Conservation (phyloP, 2,113 vertebrate species). For the Macquaria ambigua region DNA sequence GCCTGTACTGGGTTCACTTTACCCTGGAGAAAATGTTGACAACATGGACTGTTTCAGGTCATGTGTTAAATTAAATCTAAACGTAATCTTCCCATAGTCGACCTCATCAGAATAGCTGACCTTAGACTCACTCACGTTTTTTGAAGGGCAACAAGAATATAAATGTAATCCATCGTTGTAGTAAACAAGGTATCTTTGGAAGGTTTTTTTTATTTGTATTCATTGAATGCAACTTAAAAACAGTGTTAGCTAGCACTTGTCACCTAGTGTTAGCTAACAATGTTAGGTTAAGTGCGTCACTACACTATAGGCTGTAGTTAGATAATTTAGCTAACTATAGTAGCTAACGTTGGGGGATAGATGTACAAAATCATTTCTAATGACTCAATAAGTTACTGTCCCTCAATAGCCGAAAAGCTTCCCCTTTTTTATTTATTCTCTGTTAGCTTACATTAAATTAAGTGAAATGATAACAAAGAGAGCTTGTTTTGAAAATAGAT, state of each 20-base stretch:
- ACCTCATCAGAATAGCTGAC: not conserved
- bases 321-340: not conserved
- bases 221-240: not conserved
- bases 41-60: no score
- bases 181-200: not conserved
- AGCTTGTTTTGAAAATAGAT: no score
- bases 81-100: no score
- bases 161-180: no score
- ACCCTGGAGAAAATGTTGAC: no score
- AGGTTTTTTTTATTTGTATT: not conserved
- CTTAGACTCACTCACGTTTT: not conserved
- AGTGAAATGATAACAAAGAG: not conserved
- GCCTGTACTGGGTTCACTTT: no score
- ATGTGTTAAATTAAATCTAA: no score
- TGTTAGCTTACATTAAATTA: not conserved
- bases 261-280: not conserved
- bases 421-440: not conserved
- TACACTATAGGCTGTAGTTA: not conserved
- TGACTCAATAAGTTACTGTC: not conserved
- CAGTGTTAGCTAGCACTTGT: not conserved
- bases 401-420: not conserved
- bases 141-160: not conserved
- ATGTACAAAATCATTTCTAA: not conserved
- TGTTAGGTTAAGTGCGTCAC: not conserved
- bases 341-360: not conserved